Evolutionary conservation across 1,140 invertebrate species (phyloP), one percentile per base, ranked within the genome.

Genomic region (Planococcus citri): DNA sequence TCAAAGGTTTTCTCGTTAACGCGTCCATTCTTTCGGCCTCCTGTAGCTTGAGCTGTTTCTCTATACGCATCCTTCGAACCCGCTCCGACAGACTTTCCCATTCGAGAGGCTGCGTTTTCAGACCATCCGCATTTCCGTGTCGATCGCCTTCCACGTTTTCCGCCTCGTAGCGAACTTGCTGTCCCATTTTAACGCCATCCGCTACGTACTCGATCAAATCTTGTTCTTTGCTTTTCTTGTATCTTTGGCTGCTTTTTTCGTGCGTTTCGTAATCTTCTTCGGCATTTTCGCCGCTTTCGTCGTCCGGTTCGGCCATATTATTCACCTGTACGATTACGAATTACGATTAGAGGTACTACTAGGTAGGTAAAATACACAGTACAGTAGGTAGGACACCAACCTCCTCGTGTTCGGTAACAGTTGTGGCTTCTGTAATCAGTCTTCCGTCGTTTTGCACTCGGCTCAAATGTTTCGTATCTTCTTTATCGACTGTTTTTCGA

Each of bases 391-490:
- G 29, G 29, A 33, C 29, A 12, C 29, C 76, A 70, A 84, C 82
- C 76, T 89, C 85, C 77, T 92, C 90, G 82, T 92, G 90, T 78
- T 94, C 90, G 71, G 86, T 87, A 37, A 87, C 90, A 58, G 84
- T 84, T 72, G 85, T 83, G 27, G 84, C 90, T 80, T 94, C 91
- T 0, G 91, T 94, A 71, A 92, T 85, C 69, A 94, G 83, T 72
- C 88, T 86, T 14, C 92, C 92, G 79, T 92, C 89, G 27, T 85
- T 82, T 73, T 88, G 84, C 20, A 87, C 68, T 73, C 77, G 72
- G 77, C 79, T 74, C 72, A 79, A 75, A 76, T 84, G 77, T 73
- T 78, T 82, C 41, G 86, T 88, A 72, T 92, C 89, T 82, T 92
- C 90, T 67, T 90, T 91, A 78, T 92, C 90, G 73, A 89, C 85